phyloP scores from a whole-genome alignment of 2,113 vertebrate genomes.

The Heterotilapia buettikoferi region DNA sequence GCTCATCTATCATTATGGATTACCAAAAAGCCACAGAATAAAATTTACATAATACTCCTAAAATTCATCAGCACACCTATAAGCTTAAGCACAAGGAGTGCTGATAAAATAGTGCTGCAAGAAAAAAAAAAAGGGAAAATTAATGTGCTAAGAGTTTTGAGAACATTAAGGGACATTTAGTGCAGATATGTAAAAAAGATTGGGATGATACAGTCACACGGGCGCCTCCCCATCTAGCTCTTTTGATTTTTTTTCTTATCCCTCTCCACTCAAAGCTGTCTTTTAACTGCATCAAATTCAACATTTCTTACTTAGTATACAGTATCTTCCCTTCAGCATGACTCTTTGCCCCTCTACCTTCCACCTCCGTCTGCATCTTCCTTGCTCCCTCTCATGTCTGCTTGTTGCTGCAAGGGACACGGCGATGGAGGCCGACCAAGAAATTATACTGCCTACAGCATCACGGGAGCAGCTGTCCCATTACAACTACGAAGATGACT shows the following conservation, averaged over 20 bases:
- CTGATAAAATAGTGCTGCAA: background rate
- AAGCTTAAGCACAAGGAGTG: background rate
- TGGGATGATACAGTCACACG: background rate
- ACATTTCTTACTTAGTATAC: background rate
- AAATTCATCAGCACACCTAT: background rate
- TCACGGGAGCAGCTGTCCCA: conserved; percentile 5
- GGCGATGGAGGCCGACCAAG: background rate
- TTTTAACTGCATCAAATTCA: background rate
- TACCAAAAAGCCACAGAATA: background rate
- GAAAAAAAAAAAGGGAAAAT: background rate
- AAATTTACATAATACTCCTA: background rate
- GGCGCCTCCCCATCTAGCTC: background rate
- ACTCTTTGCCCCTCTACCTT: background rate
- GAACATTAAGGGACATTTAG: background rate
- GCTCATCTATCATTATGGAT: background rate
- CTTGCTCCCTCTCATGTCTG: background rate
- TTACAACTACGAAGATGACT: conserved; percentile 17
- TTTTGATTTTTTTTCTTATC: background rate
- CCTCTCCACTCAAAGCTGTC: background rate
- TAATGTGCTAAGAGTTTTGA: background rate
- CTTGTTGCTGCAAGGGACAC: background rate
- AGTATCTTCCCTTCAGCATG: background rate
- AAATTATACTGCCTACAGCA: conserved; percentile 9
- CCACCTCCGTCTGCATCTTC: background rate
- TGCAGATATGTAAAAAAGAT: background rate